Conservation (phyloP, 92 coral and sea anemone species). For the Actinostola sp. region DNA sequence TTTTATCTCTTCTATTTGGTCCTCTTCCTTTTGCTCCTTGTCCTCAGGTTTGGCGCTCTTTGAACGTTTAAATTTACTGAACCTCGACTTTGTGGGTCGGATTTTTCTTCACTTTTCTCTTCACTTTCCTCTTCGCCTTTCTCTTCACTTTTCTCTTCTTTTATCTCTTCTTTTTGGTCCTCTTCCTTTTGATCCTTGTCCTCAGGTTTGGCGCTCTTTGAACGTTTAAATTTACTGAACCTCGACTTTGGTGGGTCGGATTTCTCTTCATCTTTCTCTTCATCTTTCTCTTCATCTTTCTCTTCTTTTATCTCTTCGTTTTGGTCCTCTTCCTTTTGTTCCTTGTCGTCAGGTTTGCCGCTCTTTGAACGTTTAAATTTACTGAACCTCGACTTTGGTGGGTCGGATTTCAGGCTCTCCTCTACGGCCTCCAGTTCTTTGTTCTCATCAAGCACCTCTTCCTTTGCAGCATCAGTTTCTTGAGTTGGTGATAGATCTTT, state of each 20-base stretch:
- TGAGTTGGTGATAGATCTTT: slow-evolving; percentile 5
- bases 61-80: slow-evolving; percentile 6
- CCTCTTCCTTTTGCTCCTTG: not conserved
- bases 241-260: not conserved
- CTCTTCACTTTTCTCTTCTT: not conserved
- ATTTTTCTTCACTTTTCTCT: not conserved
- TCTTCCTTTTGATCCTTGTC: slow-evolving; percentile 10
- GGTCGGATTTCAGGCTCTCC: slow-evolving; percentile 28
- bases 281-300: not conserved
- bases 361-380: slow-evolving; percentile 28
- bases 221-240: slow-evolving; percentile 22
- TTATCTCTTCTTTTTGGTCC: slow-evolving; percentile 3
- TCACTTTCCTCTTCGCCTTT: slow-evolving; percentile 1
- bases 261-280: slow-evolving; percentile 2
- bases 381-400: slow-evolving; percentile 27
- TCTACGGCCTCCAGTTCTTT: slow-evolving; percentile 22
- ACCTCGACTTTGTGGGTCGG: not conserved
- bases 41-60: not conserved
- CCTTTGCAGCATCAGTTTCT: slow-evolving; percentile 23
- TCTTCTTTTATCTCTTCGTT: slow-evolving; percentile 3
- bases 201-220: slow-evolving; percentile 18
- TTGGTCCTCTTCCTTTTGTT: slow-evolving; percentile 7
- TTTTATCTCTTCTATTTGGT: not conserved
- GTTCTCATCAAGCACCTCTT: slow-evolving; percentile 27
- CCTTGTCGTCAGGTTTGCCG: slow-evolving; percentile 13